Base-by-base conservation (phyloP, 2,113 vertebrate species). In the Beaufortia kweichowensis region DNA sequence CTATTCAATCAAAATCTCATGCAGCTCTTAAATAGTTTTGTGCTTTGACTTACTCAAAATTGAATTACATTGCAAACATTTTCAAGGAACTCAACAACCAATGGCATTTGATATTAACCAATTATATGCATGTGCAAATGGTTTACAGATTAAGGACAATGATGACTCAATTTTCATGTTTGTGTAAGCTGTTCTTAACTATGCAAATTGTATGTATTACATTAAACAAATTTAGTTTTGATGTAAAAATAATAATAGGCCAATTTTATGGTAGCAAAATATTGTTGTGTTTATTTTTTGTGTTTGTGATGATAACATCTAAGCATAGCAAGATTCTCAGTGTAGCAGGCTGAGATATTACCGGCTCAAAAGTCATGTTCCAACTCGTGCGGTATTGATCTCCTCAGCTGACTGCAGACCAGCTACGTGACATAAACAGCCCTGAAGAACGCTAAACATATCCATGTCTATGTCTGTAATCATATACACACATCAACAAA, bases 381-480 rank as follows among this genome's bases (percentile, higher is more conserved):
- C 12, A 17, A 23, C 11, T 7, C 12, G 28, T 29, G 8, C 10
- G 17, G 29, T 11, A 53, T 6, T 69, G n/a, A 56, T 7, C 31
- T 7, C 6, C 23, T 71, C 33, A 71, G 31, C 55, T 71, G 53
- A 71, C 68, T n/a, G 23, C 23, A 59, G 23, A 70, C n/a, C 67
- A 56, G 50, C 67, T 70, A 19, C 50, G 23, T 70, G 29, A 26
- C 50, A 33, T 68, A 21, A 19, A 21, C 19, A n/a, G 48, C 6
- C 21, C n/a, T 48, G 43, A 12, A 53, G 48, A 10, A 53, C n/a
- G 4, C 6, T 14, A 68, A 70, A 70, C 50, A 26, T 21, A 6
- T 31, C 17, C 6, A 31, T n/a, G 26, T 53, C 48, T 21, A 8
- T 21, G 48, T 21, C 6, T 53, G 19, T 53, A 53, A 21, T 9